Evolutionary conservation across 2,888 invertebrate species (phyloP), one percentile per base, ranked within the genome.

Genomic region (Allolobophora icterica): DNA sequence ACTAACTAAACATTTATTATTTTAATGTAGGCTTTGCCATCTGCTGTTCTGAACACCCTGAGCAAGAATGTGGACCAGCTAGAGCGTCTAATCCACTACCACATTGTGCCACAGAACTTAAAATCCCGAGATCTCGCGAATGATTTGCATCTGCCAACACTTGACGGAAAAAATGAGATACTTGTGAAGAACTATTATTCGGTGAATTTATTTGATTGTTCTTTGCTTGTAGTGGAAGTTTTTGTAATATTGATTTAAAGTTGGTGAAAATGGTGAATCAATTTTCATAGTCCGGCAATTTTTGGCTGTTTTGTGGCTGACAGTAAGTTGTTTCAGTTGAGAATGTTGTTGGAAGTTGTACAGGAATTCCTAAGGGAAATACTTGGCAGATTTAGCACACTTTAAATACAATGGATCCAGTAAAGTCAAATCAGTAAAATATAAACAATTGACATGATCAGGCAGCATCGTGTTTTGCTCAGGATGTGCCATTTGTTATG

Each of bases 31-130:
- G 90, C 91, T 35, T 84, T 87, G 84, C 40, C 40, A 40, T n/a
- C 90, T 30, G 42, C 24, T 34, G n/a, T 34, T 33, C 24, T 84
- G 90, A 30, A 95, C 11, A 94, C 95, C 87, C 93, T 96, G 52
- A 94, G 94, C 91, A 94, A 94, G 30, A 95, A 96, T 93, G 93
- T 94, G 38, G 95, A 95, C 45, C 96, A 96, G 92, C 94, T 97
- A 52, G 94, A 95, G 90, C 96, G 96, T n/a, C 95, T 97, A 92
- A 95, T 97, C n/a, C 95, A 96, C 92, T 97, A 97, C 94, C 97
- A 97, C 93, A 96, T 97, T 34, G 95, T 96, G 15, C 96, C 96
- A n/a, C 96, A 96, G 94, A 94, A 96, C 89, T 96, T 96, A 93
- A 84, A 84, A 5, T 96, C 96, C 91, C 96, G 96, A 92, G 34